Conservation (phyloP, 2,113 vertebrate genomes). For the Callopanchax toddi region DNA sequence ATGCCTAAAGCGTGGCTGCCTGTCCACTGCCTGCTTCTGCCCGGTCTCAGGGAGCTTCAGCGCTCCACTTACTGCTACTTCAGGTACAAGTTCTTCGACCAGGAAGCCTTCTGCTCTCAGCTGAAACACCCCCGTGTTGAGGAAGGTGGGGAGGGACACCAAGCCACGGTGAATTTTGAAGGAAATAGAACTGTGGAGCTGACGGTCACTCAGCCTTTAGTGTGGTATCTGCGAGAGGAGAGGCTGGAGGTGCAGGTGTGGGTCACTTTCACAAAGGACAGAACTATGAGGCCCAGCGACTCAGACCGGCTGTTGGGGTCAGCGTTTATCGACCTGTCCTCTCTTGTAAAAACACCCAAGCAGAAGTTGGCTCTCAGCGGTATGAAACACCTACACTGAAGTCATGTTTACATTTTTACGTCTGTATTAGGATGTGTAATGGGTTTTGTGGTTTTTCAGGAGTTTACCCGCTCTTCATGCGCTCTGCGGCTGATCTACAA, state of each 20-base stretch:
- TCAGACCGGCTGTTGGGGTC: slow-evolving; percentile 91
- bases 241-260: slow-evolving; percentile 92
- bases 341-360: slow-evolving; percentile 73
- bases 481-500: slow-evolving; percentile 84
- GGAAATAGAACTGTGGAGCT: slow-evolving; percentile 79
- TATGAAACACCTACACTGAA: slow-evolving; percentile 63
- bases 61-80: slow-evolving; percentile 88
- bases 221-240: slow-evolving; percentile 93
- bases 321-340: slow-evolving; percentile 86
- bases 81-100: slow-evolving; percentile 88
- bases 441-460: slow-evolving; percentile 76
- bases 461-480: slow-evolving; percentile 89
- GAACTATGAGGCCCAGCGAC: slow-evolving; percentile 83
- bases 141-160: slow-evolving; percentile 56
- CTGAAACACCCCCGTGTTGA: slow-evolving; percentile 79
- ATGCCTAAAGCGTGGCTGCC: slow-evolving; percentile 89
- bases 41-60: slow-evolving; percentile 79
- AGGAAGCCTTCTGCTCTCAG: slow-evolving; percentile 83
- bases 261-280: slow-evolving; percentile 86
- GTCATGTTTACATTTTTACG: background rate
- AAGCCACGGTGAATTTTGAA: slow-evolving; percentile 81
- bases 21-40: slow-evolving; percentile 81
- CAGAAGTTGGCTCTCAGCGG: slow-evolving; percentile 85
- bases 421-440: background rate
- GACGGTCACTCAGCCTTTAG: slow-evolving; percentile 79